Conservation (phyloP, 2,888 invertebrate genomes). For the Zygogramma bicolorata region DNA sequence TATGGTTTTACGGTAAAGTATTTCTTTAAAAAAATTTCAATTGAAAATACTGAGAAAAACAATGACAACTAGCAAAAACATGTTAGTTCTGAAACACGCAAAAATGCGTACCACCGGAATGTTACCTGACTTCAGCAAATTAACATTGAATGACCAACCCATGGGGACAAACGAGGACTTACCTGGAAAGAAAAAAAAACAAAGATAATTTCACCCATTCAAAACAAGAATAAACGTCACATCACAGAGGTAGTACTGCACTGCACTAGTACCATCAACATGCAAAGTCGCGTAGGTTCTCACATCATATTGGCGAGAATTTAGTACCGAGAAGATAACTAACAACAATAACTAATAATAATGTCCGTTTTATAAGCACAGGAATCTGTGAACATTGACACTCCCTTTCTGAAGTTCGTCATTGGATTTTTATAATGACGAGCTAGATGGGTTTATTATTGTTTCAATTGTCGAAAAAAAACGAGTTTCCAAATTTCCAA, state of each 20-base stretch:
- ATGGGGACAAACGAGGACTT: neutral
- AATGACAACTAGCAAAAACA: no score
- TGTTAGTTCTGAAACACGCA: no score
- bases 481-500: no score
- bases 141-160: neutral
- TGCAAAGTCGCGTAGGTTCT: neutral
- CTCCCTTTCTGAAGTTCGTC: neutral
- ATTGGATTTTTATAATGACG: neutral
- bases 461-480: neutral
- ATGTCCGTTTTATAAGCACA: neutral
- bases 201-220: neutral
- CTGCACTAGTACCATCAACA: neutral
- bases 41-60: no score
- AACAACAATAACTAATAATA: neutral
- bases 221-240: neutral
- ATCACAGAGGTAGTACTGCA: neutral
- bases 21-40: no score
- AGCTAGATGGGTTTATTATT: neutral
- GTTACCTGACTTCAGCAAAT: no score
- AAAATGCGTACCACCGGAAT: no score
- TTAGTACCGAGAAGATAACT: neutral
- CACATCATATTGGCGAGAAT: neutral
- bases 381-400: neutral
- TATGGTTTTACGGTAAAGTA: no score
- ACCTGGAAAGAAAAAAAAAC: constrained; percentile 1